Evolutionary conservation across 92 coral and sea anemone species (phyloP).

Genomic region (Umimayanthus chanpuru): DNA sequence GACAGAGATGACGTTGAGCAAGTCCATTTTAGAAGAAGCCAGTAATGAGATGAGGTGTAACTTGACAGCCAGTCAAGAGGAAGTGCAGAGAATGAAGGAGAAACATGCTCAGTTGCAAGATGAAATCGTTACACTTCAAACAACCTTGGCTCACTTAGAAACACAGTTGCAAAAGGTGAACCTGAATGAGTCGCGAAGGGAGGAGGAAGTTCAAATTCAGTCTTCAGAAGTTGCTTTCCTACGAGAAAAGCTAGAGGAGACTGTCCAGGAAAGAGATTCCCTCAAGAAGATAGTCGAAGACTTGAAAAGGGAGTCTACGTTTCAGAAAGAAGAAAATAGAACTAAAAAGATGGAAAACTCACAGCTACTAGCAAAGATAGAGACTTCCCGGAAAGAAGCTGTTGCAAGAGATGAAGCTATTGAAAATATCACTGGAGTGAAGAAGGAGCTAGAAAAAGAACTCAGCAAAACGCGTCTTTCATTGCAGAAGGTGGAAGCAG

Average conservation of each 20-base stretch:
- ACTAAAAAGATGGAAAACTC: background rate
- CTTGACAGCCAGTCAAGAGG: background rate
- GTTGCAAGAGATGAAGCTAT: background rate
- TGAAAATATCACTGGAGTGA: background rate
- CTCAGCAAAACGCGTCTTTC: constrained; percentile 5
- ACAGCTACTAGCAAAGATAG: constrained; percentile 14
- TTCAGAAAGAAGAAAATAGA: constrained; percentile 10
- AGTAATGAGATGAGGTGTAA: constrained; percentile 19
- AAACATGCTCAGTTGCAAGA: background rate
- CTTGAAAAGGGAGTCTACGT: background rate
- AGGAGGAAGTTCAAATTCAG: background rate
- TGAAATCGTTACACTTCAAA: constrained; percentile 8
- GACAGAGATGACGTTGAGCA: background rate
- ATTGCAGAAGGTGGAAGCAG: constrained; percentile 3
- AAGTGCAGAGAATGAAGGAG: constrained; percentile 6
- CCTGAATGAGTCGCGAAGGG: background rate
- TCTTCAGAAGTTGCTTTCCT: constrained; percentile 11
- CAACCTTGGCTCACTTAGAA: background rate
- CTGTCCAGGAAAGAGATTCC: background rate
- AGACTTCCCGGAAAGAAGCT: background rate
- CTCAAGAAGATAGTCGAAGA: constrained; percentile 10
- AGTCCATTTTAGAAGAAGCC: constrained; percentile 3
- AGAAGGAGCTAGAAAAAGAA: constrained; percentile 16
- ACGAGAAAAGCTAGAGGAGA: constrained; percentile 2
- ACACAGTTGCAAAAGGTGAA: constrained; percentile 2